Evolutionary conservation across 2,113 vertebrate species (phyloP).

Genomic region (Macquaria ambigua): DNA sequence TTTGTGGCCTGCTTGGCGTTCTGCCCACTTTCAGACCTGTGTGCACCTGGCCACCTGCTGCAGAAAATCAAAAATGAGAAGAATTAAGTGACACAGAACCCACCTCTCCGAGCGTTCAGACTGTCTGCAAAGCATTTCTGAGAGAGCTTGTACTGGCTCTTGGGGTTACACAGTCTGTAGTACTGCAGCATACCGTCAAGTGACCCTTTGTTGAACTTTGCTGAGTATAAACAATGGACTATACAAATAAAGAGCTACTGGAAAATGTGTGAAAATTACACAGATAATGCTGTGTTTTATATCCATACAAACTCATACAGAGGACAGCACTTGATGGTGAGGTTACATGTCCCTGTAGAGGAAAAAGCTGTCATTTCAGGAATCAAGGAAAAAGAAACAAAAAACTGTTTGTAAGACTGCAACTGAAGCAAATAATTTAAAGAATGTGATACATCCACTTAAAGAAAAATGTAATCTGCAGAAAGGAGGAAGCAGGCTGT

Average conservation of each 20-base stretch:
- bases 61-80: not conserved
- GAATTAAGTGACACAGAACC: fast-evolving
- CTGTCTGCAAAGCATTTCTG: not conserved
- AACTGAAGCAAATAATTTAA: not conserved
- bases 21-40: not conserved
- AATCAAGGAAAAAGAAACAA: not conserved
- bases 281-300: not conserved
- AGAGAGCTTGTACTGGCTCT: not conserved
- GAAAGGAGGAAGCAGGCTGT: not conserved
- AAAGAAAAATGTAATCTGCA: not conserved
- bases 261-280: not conserved
- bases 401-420: not conserved
- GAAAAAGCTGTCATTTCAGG: not conserved
- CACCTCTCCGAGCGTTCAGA: not conserved
- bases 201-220: slow-evolving; percentile 26
- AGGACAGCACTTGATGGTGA: not conserved
- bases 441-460: not conserved
- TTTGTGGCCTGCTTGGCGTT: not conserved
- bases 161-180: not conserved
- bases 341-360: not conserved
- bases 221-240: not conserved
- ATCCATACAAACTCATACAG: not conserved
- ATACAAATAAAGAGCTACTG: not conserved
- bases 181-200: not conserved
- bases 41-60: not conserved